phyloP scores from a whole-genome alignment of 2,797 vertebrate genomes.

The Sebastes taczanowskii region DNA sequence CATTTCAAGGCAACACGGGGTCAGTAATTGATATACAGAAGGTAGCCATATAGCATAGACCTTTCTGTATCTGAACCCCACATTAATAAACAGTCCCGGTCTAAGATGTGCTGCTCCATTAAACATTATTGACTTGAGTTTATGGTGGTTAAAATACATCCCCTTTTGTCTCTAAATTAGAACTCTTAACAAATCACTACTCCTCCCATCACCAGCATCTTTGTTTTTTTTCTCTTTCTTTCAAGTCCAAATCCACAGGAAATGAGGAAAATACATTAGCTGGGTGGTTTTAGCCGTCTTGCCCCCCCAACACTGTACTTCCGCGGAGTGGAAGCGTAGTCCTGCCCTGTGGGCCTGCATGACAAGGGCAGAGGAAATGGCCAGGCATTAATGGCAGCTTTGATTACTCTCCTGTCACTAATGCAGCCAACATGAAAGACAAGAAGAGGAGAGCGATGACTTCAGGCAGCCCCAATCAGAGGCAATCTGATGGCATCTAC shows the following conservation, averaged over 20 bases:
- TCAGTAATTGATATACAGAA: too few relatives aligned
- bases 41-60: neutral
- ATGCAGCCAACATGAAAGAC: conserved; percentile 79
- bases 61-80: neutral
- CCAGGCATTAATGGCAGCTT: conserved; percentile 73
- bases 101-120: conserved; percentile 4
- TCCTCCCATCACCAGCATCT: conserved; percentile 39
- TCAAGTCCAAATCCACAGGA: conserved; percentile 70
- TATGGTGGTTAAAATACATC: conserved; percentile 27
- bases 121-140: conserved; percentile 14
- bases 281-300: conserved; percentile 34
- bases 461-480: conserved; percentile 56
- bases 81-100: neutral
- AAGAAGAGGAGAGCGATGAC: conserved; percentile 65
- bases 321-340: conserved; percentile 34
- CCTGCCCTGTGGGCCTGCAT: conserved; percentile 60
- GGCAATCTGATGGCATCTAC: conserved; percentile 54
- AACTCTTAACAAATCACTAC: conserved; percentile 50
- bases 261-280: conserved; percentile 77
- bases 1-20: too few relatives aligned
- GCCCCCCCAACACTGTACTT: conserved; percentile 7
- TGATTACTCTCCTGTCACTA: conserved; percentile 81
- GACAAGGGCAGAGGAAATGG: conserved; percentile 75
- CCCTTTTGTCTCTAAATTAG: conserved; percentile 23
- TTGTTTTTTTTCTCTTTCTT: conserved; percentile 41